These are phyloP conservation scores for Masticophis lateralis DNA, from an alignment of 2,797 vertebrate genomes.

Conservation along the genomic window DNA sequence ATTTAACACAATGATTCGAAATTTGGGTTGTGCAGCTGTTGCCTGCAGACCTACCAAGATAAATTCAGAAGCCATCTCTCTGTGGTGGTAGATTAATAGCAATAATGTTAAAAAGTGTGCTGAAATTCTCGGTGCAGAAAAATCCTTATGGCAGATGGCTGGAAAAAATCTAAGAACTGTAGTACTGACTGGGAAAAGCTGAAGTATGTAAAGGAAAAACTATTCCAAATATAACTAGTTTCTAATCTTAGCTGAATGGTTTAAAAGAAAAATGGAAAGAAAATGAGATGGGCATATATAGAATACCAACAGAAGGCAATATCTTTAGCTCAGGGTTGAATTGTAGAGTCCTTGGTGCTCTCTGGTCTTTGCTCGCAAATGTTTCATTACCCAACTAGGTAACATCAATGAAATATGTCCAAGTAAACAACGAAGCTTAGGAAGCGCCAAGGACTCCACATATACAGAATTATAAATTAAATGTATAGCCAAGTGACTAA, in stretches of 20 bases:
- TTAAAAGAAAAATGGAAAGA: constrained; percentile 39
- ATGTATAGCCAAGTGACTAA: neutral
- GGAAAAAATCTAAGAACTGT: neutral
- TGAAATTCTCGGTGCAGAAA: constrained; percentile 60
- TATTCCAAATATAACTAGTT: constrained; percentile 12
- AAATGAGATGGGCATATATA: constrained; percentile 30
- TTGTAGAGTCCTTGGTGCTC: neutral
- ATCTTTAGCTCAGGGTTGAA: neutral
- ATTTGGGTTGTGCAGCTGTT: constrained; percentile 65
- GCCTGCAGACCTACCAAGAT: constrained; percentile 69
- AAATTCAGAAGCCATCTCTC: constrained; percentile 64
- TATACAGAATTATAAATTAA: neutral
- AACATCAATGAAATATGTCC: neutral
- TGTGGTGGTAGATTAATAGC: constrained; percentile 68
- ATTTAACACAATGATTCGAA: constrained; percentile 69
- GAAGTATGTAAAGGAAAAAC: constrained; percentile 44
- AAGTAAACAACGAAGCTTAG: neutral
- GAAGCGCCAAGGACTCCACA: neutral
- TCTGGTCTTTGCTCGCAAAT: neutral
- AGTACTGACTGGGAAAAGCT: neutral
- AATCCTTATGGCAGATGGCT: constrained; percentile 44
- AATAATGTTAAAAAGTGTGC: constrained; percentile 36
- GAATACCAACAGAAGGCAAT: neutral
- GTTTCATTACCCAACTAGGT: neutral
- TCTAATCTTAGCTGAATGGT: neutral